Conservation (phyloP, 2,113 vertebrate species). For the Toxostoma redivivum region DNA sequence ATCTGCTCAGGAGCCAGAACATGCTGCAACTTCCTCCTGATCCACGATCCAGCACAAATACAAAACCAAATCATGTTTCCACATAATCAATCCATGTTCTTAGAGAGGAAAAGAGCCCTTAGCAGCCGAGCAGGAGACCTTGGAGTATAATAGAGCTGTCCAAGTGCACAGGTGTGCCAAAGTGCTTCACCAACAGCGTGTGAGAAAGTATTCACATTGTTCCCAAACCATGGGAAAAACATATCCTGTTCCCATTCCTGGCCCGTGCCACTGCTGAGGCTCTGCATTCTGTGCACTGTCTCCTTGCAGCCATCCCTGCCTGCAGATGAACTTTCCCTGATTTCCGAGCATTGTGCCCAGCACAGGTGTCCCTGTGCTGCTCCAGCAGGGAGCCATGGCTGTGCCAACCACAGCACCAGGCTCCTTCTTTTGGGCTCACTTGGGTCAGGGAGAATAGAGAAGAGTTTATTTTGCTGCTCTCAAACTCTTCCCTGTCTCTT, state of each 20-base stretch:
- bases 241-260: background rate
- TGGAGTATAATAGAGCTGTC: slow-evolving; percentile 50
- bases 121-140: slow-evolving; percentile 56
- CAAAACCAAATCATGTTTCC: slow-evolving; percentile 69
- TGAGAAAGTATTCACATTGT: slow-evolving; percentile 37
- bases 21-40: slow-evolving; percentile 62
- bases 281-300: background rate
- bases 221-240: slow-evolving; percentile 42
- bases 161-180: slow-evolving; percentile 61
- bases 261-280: background rate
- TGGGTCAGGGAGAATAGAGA: background rate
- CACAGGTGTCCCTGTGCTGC: background rate
- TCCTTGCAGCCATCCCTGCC: slow-evolving; percentile 9
- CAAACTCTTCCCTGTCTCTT: background rate
- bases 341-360: slow-evolving; percentile 32
- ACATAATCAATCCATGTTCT: slow-evolving; percentile 70
- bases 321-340: slow-evolving; percentile 9
- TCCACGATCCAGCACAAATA: slow-evolving; percentile 71
- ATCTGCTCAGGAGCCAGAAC: background rate
- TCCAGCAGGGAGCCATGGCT: fast-evolving
- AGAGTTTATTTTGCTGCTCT: background rate
- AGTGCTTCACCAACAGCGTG: slow-evolving; percentile 60
- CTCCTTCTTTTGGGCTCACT: background rate
- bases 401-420: fast-evolving
- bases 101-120: slow-evolving; percentile 65